A percentile compares a stretch with the other conserved stretches of the same genome.
These are phyloP conservation scores for Clytia hemisphaerica DNA, from an alignment of 30 jellyfish, hydroid and myxozoan species.

Conservation along the genomic window DNA sequence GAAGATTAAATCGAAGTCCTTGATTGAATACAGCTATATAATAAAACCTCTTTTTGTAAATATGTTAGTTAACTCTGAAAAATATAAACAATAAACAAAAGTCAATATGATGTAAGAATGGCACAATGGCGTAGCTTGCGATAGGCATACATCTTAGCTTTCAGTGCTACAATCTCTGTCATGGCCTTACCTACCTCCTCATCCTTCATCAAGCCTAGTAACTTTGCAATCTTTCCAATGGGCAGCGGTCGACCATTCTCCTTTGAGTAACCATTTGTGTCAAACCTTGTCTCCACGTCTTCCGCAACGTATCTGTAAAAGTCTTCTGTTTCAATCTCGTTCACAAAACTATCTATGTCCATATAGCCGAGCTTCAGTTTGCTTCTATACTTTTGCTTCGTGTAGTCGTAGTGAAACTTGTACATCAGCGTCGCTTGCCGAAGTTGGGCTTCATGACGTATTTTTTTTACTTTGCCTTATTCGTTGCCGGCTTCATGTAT, in stretches of 20 bases:
- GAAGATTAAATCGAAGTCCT: no score
- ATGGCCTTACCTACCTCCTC: neutral
- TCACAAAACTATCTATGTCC: neutral
- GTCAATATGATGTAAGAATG: no score
- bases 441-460: neutral
- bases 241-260: neutral
- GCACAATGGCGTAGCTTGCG: no score
- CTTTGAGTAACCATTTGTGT: neutral
- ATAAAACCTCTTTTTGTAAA: no score
- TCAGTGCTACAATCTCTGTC: neutral
- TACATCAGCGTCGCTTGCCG: conserved; percentile 11
- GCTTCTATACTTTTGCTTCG: neutral
- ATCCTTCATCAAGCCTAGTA: neutral
- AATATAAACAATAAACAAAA: no score
- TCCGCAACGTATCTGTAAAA: no score
- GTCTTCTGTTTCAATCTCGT: neutral
- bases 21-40: no score
- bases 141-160: conserved; percentile 1
- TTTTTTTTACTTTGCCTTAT: neutral
- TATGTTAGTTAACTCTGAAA: no score
- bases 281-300: no score
- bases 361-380: no score
- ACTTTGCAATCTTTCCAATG: neutral
- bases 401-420: conserved; percentile 31
- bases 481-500: conserved; percentile 17